Evolutionary conservation across 2,888 invertebrate species (phyloP).

Genomic region (Teleiodes luculella): DNA sequence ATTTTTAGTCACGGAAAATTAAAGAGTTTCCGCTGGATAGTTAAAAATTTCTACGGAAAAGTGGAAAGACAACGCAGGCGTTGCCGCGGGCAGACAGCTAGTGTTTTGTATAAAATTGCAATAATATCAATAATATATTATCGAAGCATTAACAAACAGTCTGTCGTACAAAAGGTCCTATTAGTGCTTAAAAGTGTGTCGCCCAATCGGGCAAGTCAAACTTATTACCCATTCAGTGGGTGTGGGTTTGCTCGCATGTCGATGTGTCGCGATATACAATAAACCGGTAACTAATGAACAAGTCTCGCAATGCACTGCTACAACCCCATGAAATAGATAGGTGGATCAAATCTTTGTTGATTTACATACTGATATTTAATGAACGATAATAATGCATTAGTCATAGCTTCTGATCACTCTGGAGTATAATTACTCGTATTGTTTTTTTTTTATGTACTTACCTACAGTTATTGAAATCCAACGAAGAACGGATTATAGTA

Average conservation of each 20-base stretch:
- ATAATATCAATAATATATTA: neutral
- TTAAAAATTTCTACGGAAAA: no score
- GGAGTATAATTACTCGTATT: neutral
- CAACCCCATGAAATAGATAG: neutral
- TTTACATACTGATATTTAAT: neutral
- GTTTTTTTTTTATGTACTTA: no score
- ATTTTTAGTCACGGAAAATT: no score
- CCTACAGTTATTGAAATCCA: no score
- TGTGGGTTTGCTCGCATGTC: constrained; percentile 14
- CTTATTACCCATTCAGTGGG: constrained; percentile 16
- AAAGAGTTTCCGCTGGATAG: no score
- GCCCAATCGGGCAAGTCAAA: constrained; percentile 11
- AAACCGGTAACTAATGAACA: constrained; percentile 7
- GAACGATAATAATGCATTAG: neutral
- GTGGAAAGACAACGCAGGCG: no score
- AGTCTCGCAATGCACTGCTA: neutral
- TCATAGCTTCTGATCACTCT: neutral
- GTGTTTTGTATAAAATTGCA: no score
- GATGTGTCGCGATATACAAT: neutral
- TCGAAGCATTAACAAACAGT: constrained; percentile 1
- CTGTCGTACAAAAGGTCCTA: neutral
- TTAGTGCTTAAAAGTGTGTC: constrained; percentile 17
- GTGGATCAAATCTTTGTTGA: neutral
- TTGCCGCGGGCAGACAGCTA: no score
- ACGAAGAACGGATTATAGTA: no score